Evolutionary conservation across 92 coral and sea anemone species (phyloP).

Genomic region (Parazoanthus darwini): DNA sequence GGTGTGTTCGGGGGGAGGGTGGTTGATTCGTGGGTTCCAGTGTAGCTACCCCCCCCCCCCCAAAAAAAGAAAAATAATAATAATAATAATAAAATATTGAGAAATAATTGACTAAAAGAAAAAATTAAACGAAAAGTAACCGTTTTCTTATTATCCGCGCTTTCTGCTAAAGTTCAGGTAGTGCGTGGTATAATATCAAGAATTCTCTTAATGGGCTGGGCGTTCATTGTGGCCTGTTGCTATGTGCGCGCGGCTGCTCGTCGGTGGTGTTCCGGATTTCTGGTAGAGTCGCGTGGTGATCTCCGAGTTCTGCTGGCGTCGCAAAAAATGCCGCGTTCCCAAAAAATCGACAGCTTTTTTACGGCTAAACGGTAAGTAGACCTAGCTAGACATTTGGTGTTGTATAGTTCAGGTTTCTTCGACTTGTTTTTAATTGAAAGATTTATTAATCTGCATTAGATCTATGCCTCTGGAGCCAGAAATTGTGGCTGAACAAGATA

Average conservation of each 20-base stretch:
- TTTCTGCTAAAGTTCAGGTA: neutral
- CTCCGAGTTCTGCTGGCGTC: conserved; percentile 18
- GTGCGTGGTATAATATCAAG: conserved; percentile 3
- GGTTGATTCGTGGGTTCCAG: no score
- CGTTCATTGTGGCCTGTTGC: conserved; percentile 12
- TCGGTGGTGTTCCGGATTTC: conserved; percentile 2
- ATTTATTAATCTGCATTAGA: neutral
- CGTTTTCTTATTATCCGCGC: neutral
- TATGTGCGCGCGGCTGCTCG: neutral
- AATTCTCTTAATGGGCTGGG: neutral
- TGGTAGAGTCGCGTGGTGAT: conserved; percentile 14
- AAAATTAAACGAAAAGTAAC: neutral
- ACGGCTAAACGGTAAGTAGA: conserved; percentile 18
- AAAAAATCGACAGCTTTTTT: neutral
- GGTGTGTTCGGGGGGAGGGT: no score
- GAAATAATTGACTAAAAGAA: neutral
- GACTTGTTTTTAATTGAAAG: neutral
- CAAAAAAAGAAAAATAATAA: no score
- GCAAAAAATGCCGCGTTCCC: conserved; percentile 10
- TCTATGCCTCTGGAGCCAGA: conserved; percentile 15
- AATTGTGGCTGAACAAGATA: conserved; percentile 7
- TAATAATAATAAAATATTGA: no score
- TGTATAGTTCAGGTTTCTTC: conserved; percentile 1
- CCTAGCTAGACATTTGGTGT: conserved; percentile 8
- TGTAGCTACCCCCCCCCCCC: no score